These are phyloP conservation scores for Armadillidium nasatum DNA, from an alignment of 1,140 invertebrate species.

Conservation along the genomic window DNA sequence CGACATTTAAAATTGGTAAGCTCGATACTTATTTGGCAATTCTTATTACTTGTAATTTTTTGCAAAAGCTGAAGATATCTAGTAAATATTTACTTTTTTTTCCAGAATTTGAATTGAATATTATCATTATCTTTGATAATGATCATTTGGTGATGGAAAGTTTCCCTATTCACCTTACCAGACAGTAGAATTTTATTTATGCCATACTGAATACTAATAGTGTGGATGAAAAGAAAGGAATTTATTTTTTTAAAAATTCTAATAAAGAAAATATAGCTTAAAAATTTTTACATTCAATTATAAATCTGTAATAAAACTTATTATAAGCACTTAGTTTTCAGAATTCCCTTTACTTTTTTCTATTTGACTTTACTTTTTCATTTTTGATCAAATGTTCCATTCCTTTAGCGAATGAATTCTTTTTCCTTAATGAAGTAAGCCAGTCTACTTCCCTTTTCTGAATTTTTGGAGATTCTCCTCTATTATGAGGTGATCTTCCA, in stretches of 20 bases:
- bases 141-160: background rate
- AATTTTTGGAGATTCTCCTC: background rate
- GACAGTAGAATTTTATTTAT: background rate
- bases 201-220: no score
- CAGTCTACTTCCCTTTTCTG: background rate
- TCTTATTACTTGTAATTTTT: no score
- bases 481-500: background rate
- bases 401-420: background rate
- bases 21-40: background rate
- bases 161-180: background rate
- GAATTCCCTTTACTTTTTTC: no score
- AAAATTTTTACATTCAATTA: no score
- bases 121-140: background rate
- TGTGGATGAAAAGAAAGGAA: no score
- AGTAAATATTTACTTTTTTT: background rate
- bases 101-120: constrained; percentile 1
- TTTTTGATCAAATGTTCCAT: background rate
- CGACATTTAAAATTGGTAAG: background rate
- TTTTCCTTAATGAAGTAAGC: background rate
- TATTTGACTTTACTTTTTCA: no score
- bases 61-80: no score
- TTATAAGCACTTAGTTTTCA: no score
- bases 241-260: no score
- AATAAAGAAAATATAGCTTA: no score
- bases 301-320: no score